Evolutionary conservation across 2,888 invertebrate species (phyloP).

Genomic region (Apamea crenata): DNA sequence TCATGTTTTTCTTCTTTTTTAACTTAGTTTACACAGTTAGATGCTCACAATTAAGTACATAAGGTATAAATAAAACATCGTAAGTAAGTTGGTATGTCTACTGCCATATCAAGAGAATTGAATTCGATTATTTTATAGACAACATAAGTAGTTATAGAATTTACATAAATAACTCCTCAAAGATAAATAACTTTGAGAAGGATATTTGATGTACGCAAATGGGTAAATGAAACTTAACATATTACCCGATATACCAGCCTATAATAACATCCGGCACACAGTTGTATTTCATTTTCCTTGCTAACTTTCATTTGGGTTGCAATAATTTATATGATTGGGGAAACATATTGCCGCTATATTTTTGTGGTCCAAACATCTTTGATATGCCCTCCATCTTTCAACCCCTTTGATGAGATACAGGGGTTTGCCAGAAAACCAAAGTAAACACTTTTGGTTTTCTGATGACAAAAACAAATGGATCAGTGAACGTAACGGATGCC

Average conservation of each 20-base stretch:
- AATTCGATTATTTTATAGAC: slow-evolving; percentile 7
- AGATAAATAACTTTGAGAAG: slow-evolving; percentile 7
- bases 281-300: slow-evolving; percentile 28
- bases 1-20: background rate
- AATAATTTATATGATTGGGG: slow-evolving; percentile 46
- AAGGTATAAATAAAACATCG: background rate
- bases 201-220: slow-evolving; percentile 6
- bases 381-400: background rate
- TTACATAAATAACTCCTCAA: background rate
- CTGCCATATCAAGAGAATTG: background rate
- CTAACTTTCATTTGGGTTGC: slow-evolving; percentile 33
- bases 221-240: slow-evolving; percentile 3
- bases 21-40: background rate
- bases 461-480: background rate
- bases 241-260: background rate
- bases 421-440: background rate
- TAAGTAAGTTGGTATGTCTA: background rate
- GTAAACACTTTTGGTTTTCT: background rate
- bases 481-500: background rate
- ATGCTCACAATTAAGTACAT: background rate
- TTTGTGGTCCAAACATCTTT: slow-evolving; percentile 15
- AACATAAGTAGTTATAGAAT: background rate
- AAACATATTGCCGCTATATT: slow-evolving; percentile 34
- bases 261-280: slow-evolving; percentile 20
- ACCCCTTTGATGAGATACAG: slow-evolving; percentile 4